Evolutionary conservation across 1,140 invertebrate species (phyloP).

Genomic region (Trichonephila inaurata): DNA sequence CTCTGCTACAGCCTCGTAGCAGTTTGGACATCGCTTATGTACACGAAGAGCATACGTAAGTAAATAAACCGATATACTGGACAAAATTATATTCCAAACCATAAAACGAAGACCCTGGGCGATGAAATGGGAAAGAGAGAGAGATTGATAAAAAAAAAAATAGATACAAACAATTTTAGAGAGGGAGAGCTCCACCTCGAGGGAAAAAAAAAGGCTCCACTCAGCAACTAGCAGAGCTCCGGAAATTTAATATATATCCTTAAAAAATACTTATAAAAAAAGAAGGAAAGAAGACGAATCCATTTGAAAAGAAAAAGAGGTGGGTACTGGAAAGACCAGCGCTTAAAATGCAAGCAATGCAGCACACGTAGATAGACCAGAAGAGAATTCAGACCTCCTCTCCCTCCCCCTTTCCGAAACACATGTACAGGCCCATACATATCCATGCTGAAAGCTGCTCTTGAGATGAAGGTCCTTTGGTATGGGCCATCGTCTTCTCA

Average conservation of each 20-base stretch:
- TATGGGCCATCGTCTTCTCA: conserved; percentile 49
- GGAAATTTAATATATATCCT: conserved; percentile 76
- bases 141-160: not conserved
- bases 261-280: conserved; percentile 69
- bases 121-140: conserved; percentile 5
- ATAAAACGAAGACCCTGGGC: conserved; percentile 60
- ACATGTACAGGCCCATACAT: conserved; percentile 75
- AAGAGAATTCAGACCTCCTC: conserved; percentile 43
- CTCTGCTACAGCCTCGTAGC: too few species aligned
- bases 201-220: not conserved
- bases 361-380: conserved; percentile 71
- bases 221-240: conserved; percentile 71
- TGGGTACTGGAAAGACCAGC: conserved; percentile 31
- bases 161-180: conserved; percentile 38
- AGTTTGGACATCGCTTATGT: not conserved
- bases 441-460: conserved; percentile 68
- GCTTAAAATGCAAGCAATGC: conserved; percentile 76
- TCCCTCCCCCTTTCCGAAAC: conserved; percentile 21
- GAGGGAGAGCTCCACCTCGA: not conserved
- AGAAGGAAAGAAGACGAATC: conserved; percentile 62
- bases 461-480: conserved; percentile 69
- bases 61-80: conserved; percentile 64
- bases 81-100: conserved; percentile 53
- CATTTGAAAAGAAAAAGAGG: conserved; percentile 65
- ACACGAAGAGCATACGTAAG: conserved; percentile 36